Evolutionary conservation across 2,113 vertebrate species (phyloP), one percentile per base, ranked within the genome.

Genomic region (Xiphorhynchus elegans): DNA sequence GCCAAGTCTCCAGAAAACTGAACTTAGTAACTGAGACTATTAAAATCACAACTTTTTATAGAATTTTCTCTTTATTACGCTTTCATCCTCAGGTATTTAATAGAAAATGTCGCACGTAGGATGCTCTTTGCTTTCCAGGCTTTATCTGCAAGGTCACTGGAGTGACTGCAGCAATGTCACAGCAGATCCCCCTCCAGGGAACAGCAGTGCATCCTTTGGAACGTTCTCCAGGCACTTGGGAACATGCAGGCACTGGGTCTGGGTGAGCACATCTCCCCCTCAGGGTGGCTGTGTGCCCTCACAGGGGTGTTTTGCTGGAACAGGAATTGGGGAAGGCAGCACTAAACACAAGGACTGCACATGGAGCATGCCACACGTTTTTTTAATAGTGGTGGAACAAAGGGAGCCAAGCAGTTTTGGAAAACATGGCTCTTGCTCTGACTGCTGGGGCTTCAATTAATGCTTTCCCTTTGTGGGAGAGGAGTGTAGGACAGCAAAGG

Each of bases 1-100:
- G 85, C 89, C 89, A 95, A 92, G 74, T 79, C 87, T 77, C 82
- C 46, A 80, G 33, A 95, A 96, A 92, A 73, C 60, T 73, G 50
- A 94, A 75, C 84, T 72, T 90, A 68, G 77, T 72, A 80, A 92
- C 91, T 87, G 67, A 92, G 95, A 66, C 85, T 93, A 85, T 96
- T 96, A 83, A 96, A 96, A 93, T 92, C 52, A 28, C 93, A 93
- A 96, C 89, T 40, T 90, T 97, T 93, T 88, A 87, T 62, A 87
- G 95, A 96, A 88, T 95, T 95, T 90, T 44, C 67, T 13, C 79
- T 96, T 95, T 93, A 74, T 93, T 94, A 40, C 28, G 3, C 47
- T 79, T 93, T 70, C 55, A 74, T 74, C 72, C 49, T 47, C 4
- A 77, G 66, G 74, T 85, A 82, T 92, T 92, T 83, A 62, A 53